Conservation (phyloP, 2,113 vertebrate species). For the Stictonetta naevosa region DNA sequence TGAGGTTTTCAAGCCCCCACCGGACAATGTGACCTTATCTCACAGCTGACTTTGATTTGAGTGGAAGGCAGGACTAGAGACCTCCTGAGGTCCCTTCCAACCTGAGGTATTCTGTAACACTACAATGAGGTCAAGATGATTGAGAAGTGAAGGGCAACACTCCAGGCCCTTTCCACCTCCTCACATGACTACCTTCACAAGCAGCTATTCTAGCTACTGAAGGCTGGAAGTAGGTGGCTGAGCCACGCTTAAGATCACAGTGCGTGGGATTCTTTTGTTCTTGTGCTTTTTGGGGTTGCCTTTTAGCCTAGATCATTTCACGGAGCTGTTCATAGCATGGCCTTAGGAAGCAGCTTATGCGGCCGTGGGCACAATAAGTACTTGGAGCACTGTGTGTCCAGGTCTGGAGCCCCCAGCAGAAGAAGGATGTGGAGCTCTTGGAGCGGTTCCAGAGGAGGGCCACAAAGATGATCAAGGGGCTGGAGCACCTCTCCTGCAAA, state of each 20-base stretch:
- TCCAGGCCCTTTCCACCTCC: not conserved
- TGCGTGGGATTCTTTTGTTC: not conserved
- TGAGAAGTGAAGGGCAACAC: not conserved
- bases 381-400: no score
- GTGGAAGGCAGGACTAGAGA: not conserved
- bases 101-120: not conserved
- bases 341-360: not conserved
- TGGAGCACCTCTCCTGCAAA: no score
- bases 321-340: not conserved
- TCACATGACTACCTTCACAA: not conserved
- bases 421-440: no score
- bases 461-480: no score
- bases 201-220: not conserved
- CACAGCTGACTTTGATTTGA: not conserved
- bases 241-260: not conserved
- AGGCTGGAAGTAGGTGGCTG: not conserved
- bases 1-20: not conserved
- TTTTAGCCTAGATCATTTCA: not conserved
- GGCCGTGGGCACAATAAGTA: rapidly evolving
- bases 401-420: no score
- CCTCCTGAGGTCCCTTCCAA: not conserved
- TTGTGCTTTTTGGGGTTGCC: not conserved
- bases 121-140: not conserved
- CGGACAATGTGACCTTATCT: not conserved
- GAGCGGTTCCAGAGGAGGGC: no score